Percentiles rank a stretch among this genome's conserved stretches.
Conservation (phyloP, 1,140 invertebrate genomes). For the Drosophila pectinifera region DNA sequence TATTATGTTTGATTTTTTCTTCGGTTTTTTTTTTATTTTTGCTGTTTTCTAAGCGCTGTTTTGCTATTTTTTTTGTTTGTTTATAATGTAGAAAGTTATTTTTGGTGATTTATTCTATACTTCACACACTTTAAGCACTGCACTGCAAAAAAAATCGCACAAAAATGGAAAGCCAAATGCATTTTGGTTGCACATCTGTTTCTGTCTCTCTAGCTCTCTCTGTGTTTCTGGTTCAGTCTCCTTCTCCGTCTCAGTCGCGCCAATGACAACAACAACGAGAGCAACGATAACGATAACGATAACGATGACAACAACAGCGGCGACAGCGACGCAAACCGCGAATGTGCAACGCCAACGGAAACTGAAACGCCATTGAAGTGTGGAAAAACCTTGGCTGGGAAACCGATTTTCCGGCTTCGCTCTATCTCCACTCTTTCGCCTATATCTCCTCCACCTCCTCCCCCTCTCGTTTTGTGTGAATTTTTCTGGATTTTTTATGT, state of each 20-base stretch:
- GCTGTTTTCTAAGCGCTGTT: not conserved
- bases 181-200: constrained; percentile 15
- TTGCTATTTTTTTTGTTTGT: not conserved
- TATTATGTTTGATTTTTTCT: not conserved
- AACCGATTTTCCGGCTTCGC: constrained; percentile 30
- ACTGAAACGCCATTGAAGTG: constrained; percentile 80
- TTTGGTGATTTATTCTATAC: not conserved
- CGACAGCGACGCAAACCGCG: constrained; percentile 38
- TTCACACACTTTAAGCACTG: constrained; percentile 9
- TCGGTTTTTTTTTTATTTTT: not conserved
- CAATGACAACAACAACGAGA: constrained; percentile 33
- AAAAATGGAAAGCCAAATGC: constrained; percentile 8
- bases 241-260: constrained; percentile 6
- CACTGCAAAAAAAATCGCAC: constrained; percentile 14
- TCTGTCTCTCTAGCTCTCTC: not conserved
- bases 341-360: constrained; percentile 37
- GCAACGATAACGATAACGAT: constrained; percentile 38
- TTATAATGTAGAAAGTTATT: not conserved
- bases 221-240: not conserved
- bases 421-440: constrained; percentile 20
- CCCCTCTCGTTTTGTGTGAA: constrained; percentile 7
- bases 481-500: constrained; percentile 11
- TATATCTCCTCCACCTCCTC: constrained; percentile 3
- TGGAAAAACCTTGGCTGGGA: constrained; percentile 59
- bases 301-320: constrained; percentile 49